Evolutionary conservation across 1,140 invertebrate species (phyloP), one percentile per base, ranked within the genome.

Genomic region (Pararge aegeria): DNA sequence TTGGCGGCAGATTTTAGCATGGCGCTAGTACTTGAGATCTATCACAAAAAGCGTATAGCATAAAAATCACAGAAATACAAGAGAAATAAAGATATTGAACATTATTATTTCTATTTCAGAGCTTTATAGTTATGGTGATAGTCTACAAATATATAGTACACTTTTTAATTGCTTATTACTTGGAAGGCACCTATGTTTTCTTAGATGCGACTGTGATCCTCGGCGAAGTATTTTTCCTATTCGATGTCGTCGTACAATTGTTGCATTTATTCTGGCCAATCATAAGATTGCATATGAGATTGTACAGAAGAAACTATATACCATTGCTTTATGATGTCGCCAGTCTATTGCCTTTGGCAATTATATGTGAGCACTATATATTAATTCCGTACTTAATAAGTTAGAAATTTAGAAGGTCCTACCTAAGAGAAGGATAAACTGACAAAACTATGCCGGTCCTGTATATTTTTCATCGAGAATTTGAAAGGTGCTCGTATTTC

Each of bases 261-360:
- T 55, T 87, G 19, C 85, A 88, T 19, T 29, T 42, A 5, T 83
- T 70, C 29, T 88, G 85, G 85, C 73, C 82, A 0, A 21, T 75
- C 10, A 55, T 86, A 0, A 64, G 83, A 15, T 24, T 80, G 0
- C 62, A 87, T 55, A 68, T 87, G 21, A 66, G 80, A 51, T 65
- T 80, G 1, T 77, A 76, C 34, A 76, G 72, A 53, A 68, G 80
- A 55, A 85, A 64, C 44, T 48, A 55, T 16, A 29, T 78, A 2
- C 52, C 75, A 3, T 58, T 86, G 7, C 5, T 56, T 2, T 83
- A 73, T 49, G 85, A 88, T 61, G 38, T 80, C 0, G 40, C 83
- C 0, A 70, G 72, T 9, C 40, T 83, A n/a, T 10, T 74, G 0
- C 81, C 83, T 9, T 29, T 83, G 0, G 48, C 40, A 46, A 49